Evolutionary conservation across 2,888 invertebrate genomes (phyloP).

Genomic region (Lithodes maja): DNA sequence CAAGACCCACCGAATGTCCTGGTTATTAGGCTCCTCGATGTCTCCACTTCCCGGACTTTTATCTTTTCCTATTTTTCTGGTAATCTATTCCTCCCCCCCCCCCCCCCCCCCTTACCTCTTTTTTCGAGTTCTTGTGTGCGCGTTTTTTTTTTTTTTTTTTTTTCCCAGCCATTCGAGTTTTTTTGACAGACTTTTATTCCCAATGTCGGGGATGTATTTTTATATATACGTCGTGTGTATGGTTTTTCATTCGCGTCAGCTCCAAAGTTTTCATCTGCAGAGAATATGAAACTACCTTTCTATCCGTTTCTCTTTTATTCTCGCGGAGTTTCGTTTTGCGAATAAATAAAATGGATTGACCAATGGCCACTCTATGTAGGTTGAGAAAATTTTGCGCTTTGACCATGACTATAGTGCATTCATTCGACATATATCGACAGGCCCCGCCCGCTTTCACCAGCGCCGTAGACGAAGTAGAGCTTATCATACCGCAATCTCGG

Average conservation of each 20-base stretch:
- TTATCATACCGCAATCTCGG: too few relatives aligned
- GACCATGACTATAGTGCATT: too few relatives aligned
- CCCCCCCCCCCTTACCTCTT: neutral
- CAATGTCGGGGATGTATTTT: neutral
- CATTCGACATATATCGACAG: too few relatives aligned
- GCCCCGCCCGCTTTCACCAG: too few relatives aligned
- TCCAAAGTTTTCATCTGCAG: neutral
- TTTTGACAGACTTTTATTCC: constrained; percentile 1
- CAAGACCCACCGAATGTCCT: neutral
- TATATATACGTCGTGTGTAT: neutral
- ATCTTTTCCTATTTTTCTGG: neutral
- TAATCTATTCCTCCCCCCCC: neutral
- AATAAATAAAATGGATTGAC: too few relatives aligned
- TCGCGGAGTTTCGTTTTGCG: too few relatives aligned
- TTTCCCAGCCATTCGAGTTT: neutral
- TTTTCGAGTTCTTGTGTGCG: neutral
- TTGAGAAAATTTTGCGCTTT: too few relatives aligned
- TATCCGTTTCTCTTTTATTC: neutral
- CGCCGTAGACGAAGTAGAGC: too few relatives aligned
- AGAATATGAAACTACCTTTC: neutral
- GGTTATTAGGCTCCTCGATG: neutral
- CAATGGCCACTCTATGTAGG: too few relatives aligned
- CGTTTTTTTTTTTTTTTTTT: neutral
- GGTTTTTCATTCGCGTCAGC: neutral
- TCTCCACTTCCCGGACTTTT: neutral